Evolutionary conservation across 2,888 invertebrate species (phyloP), one percentile per base, ranked within the genome.

Genomic region (Nesidiocoris tenuis): DNA sequence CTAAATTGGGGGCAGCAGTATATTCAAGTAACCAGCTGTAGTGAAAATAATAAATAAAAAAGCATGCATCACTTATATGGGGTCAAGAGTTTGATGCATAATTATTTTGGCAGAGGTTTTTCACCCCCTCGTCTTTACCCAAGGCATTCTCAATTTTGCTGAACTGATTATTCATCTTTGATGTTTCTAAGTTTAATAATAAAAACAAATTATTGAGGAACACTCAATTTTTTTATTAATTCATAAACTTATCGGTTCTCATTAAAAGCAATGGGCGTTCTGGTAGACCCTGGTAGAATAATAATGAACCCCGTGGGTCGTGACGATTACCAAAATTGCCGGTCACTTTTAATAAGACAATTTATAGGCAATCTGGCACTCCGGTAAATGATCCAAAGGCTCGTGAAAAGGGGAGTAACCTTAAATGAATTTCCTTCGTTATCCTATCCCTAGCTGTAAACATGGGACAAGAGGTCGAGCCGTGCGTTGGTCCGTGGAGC

Each of bases 261-360:
- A 39, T 39, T 39, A 39, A 39, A 39, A 39, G 5, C 39, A 3
- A 39, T 7, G 39, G 12, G 39, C 39, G 39, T 7, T 3, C 39
- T 39, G 3, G 12, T 12, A 12, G 12, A 39, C 5, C 39, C 5
- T 39, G n/a, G 3, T 39, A 12, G 39, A 39, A 39, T 39, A 39
- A 39, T 39, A 39, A 39, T 39, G 39, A 39, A 39, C 39, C 39
- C 12, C 12, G 39, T 7, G n/a, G 12, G 12, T 39, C 39, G 39
- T 39, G 39, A 39, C 39, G 39, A 39, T 39, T 39, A 39, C 5
- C 5, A 39, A 39, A 39, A 39, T 39, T 39, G 5, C 56, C 56
- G 56, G 56, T 67, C 9, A 22, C 25, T 70, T 70, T 59, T 70
- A 70, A 70, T 70, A 70, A 70, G 70, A 24, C 70, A 59, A 57